A percentile compares a stretch with the other conserved stretches of the same genome.
phyloP scores from a whole-genome alignment of 2,888 invertebrate genomes.

The Xestia c-nigrum region DNA sequence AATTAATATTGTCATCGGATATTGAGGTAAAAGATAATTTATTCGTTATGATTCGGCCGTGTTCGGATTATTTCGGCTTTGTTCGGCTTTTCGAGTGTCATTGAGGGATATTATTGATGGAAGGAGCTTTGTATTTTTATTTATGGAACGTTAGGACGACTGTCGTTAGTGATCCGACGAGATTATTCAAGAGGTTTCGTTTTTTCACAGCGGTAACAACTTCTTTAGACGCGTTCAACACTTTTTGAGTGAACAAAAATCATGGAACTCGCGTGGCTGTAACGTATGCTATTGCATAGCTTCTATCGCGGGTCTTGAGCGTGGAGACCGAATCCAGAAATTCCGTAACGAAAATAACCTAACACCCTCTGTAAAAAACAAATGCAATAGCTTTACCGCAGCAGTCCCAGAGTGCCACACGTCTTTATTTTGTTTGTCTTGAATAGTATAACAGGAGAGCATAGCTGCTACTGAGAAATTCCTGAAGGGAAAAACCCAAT shows the following conservation, averaged over 20 bases:
- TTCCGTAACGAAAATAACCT: no score
- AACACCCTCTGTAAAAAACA: no score
- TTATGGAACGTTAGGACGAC: not conserved
- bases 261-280: no score
- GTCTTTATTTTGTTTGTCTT: not conserved
- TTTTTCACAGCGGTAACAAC: not conserved
- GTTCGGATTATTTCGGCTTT: conserved; percentile 22
- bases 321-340: no score
- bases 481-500: no score
- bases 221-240: no score
- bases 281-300: no score
- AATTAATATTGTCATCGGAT: conserved; percentile 45
- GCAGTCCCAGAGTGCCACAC: no score
- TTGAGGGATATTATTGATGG: conserved; percentile 24
- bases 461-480: no score
- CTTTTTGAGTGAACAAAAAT: no score
- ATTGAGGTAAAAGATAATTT: conserved; percentile 50
- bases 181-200: not conserved
- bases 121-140: not conserved
- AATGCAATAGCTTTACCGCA: no score
- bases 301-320: no score
- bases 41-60: conserved; percentile 35
- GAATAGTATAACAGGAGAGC: not conserved
- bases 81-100: conserved; percentile 15
- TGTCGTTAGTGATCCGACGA: not conserved